Evolutionary conservation across 53 echinoderm and acorn worm species (phyloP), one percentile per base, ranked within the genome.

Genomic region (Henricia sp.): DNA sequence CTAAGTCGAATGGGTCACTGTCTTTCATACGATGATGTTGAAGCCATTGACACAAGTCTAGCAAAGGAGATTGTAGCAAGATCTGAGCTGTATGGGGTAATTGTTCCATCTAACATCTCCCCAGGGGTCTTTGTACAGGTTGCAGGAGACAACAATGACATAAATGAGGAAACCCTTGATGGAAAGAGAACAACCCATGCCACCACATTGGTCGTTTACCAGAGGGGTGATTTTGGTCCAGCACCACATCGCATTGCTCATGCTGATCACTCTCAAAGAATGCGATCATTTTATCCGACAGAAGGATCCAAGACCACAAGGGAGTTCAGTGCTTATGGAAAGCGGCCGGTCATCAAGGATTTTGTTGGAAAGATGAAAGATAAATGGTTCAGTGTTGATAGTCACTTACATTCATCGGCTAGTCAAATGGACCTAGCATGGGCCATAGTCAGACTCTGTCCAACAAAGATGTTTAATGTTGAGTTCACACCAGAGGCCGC

Each of bases 141-240:
- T 36, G 77, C 87, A 37, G 87, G 33, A 67, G 87, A 87, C 41
- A 78, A 87, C 78, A 80, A 87, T 67, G 77, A 87, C 42, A 50
- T 87, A 40, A 80, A 78, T 37, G 78, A 87, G 55, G 78, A 87
- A 34, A 80, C 68, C 46, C 60, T 78, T 37, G 87, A 80, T 36
- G 87, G 68, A 39, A 87, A 69, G 60, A 42, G 27, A 37, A 87
- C 82, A 38, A 82, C 88, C 27, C 70, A 70, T 59, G 57, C 70
- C 68, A 82, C 88, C 30, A 46, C 52, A 43, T 1, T 69, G 19
- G 68, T 39, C 28, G 10, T 58, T 53, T 76, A 76, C 39, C 59
- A 58, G 51, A 76, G 50, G 58, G 71, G 60, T 8, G 68, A 69
- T 24, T 87, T 82, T 23, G 82, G 80, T 19, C 44, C 70, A 55